Percentiles rank a stretch among this genome's conserved stretches.
phyloP scores from a whole-genome alignment of 1,140 invertebrate genomes.

The Leptonema lineaticorne region DNA sequence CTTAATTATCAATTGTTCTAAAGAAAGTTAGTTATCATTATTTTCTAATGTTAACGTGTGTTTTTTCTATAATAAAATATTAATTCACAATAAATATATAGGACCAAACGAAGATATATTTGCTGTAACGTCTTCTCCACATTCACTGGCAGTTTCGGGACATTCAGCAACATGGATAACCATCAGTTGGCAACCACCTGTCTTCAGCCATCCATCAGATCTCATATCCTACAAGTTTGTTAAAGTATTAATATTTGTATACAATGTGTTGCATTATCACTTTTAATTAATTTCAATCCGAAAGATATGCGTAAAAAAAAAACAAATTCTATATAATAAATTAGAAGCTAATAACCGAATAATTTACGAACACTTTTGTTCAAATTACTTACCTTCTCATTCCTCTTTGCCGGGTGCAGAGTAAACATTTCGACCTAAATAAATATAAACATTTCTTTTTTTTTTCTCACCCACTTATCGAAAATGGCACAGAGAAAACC shows the following conservation, averaged over 20 bases:
- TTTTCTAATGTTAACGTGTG: slow-evolving; percentile 19
- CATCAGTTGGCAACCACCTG: slow-evolving; percentile 77
- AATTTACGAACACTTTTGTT: slow-evolving; percentile 20
- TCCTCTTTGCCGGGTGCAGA: neutral
- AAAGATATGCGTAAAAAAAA: neutral
- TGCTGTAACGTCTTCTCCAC: slow-evolving; percentile 74
- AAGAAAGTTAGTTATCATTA: slow-evolving; percentile 50
- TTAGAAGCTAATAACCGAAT: neutral
- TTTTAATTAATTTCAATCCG: neutral
- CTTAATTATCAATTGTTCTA: slow-evolving; percentile 69
- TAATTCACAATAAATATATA: neutral
- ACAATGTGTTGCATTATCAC: neutral
- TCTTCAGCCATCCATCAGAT: slow-evolving; percentile 74
- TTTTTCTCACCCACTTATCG: neutral
- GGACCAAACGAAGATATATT: slow-evolving; percentile 44
- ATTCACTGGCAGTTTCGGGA: slow-evolving; percentile 71
- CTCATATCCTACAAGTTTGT: slow-evolving; percentile 71
- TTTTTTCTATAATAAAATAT: slow-evolving; percentile 13
- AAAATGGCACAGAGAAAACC: neutral
- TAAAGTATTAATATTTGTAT: slow-evolving; percentile 24
- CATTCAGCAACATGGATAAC: slow-evolving; percentile 77
- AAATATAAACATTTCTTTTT: slow-evolving; percentile 16
- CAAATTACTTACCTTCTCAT: slow-evolving; percentile 18
- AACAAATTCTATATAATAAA: neutral
- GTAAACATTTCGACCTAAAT: slow-evolving; percentile 10